These are phyloP conservation scores for Bedellia somnulentella DNA, from an alignment of 2,888 invertebrate genomes.

Conservation along the genomic window DNA sequence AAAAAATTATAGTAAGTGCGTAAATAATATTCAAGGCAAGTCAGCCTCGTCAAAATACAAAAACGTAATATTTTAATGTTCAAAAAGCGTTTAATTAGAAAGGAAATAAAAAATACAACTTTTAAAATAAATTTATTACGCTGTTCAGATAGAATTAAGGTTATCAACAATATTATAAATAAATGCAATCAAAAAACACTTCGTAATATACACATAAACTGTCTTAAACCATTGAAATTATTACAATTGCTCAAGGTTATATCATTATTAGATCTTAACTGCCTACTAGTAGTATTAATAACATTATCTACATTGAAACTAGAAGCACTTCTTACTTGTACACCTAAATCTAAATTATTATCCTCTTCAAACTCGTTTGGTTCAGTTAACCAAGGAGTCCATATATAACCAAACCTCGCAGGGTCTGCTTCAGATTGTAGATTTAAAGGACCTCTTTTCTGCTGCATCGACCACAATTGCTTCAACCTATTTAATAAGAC, in stretches of 20 bases:
- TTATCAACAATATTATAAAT: too few species aligned
- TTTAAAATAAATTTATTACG: too few species aligned
- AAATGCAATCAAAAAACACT: constrained; percentile 39
- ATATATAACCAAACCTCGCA: constrained; percentile 68
- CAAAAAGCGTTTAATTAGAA: too few species aligned
- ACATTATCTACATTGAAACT: background rate
- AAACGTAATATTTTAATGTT: too few species aligned
- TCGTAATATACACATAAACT: constrained; percentile 39
- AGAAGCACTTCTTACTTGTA: background rate
- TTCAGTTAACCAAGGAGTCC: constrained; percentile 66
- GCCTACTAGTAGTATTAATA: background rate
- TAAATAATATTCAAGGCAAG: too few species aligned
- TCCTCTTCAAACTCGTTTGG: background rate
- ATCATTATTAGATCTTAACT: too few species aligned
- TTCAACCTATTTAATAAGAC: constrained; percentile 38
- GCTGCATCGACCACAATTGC: constrained; percentile 45
- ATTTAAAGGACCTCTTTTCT: constrained; percentile 37
- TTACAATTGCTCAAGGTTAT: constrained; percentile 32
- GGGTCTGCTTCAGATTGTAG: constrained; percentile 67
- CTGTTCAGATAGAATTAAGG: too few species aligned
- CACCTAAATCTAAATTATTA: background rate
- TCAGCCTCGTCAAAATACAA: too few species aligned
- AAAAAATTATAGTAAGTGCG: too few species aligned
- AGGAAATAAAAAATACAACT: too few species aligned
- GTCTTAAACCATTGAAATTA: constrained; percentile 25